phyloP scores from a whole-genome alignment of 2,797 vertebrate genomes.

The Cuculus canorus region DNA sequence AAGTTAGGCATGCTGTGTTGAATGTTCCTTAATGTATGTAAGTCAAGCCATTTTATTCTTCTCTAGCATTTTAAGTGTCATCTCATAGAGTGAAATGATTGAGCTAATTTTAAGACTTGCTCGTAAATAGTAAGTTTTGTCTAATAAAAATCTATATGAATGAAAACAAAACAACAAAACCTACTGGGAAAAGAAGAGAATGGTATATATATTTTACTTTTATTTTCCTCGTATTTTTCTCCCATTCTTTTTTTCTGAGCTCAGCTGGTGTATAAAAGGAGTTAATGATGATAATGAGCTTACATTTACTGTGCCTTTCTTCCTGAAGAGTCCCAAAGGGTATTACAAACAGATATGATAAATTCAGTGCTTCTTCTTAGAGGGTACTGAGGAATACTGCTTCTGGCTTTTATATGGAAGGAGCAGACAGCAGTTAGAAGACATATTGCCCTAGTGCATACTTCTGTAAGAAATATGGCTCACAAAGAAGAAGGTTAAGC shows the following conservation, averaged over 20 bases:
- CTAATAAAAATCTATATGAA: not conserved
- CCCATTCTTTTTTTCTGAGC: slow-evolving; percentile 48
- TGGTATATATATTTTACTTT: not conserved
- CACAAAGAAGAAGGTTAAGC: slow-evolving; percentile 35
- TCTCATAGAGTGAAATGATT: not conserved
- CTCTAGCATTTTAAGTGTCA: not conserved
- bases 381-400: slow-evolving; percentile 20
- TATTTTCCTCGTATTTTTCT: not conserved
- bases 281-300: slow-evolving; percentile 74
- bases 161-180: not conserved
- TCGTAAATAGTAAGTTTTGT: not conserved
- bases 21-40: not conserved
- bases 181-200: not conserved
- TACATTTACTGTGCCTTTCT: slow-evolving; percentile 44
- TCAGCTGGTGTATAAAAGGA: slow-evolving; percentile 70
- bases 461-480: slow-evolving; percentile 43
- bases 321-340: slow-evolving; percentile 64
- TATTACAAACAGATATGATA: slow-evolving; percentile 53
- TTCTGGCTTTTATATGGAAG: not conserved
- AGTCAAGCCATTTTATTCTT: not conserved
- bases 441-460: not conserved
- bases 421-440: slow-evolving; percentile 2
- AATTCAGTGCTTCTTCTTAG: slow-evolving; percentile 42
- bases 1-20: not conserved
- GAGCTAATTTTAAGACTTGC: not conserved